Conservation (phyloP, 2,888 invertebrate species). For the Leucozona laternaria region DNA sequence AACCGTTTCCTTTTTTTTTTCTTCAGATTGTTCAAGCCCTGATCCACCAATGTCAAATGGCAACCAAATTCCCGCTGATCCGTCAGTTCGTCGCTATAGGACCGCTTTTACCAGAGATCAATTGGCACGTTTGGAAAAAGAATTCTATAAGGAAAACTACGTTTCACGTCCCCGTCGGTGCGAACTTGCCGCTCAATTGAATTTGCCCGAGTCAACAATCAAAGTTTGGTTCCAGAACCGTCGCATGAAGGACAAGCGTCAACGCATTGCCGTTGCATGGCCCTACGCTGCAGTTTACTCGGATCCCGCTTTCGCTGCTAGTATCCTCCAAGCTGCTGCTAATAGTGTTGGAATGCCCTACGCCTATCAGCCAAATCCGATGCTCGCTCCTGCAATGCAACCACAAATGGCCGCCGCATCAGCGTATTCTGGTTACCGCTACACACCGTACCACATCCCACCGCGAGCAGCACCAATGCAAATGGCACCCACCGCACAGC, state of each 20-base stretch:
- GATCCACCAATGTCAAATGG: conserved; percentile 80
- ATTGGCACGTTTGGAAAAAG: conserved; percentile 95
- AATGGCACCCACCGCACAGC: conserved; percentile 78
- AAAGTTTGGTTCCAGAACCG: conserved; percentile 96
- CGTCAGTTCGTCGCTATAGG: conserved; percentile 93
- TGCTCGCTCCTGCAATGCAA: conserved; percentile 84
- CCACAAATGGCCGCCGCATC: conserved; percentile 83
- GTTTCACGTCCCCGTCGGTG: conserved; percentile 97
- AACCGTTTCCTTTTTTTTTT: conserved; percentile 4
- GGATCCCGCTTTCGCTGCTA: conserved; percentile 96
- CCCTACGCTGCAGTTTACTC: conserved; percentile 97
- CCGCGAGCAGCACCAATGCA: conserved; percentile 83
- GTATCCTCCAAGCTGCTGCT: conserved; percentile 95
- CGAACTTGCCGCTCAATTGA: conserved; percentile 96
- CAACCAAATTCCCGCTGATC: conserved; percentile 85
- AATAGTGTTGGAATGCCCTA: conserved; percentile 88
- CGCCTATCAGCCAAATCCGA: conserved; percentile 86
- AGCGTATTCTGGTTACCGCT: conserved; percentile 82
- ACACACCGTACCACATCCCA: conserved; percentile 85
- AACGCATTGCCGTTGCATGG: conserved; percentile 97
- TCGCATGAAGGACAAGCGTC: conserved; percentile 93
- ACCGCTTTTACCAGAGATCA: conserved; percentile 99
- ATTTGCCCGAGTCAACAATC: conserved; percentile 98
- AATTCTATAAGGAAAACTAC: conserved; percentile 98
- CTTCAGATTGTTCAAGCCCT: conserved; percentile 84